A percentile compares a stretch with the other conserved stretches of the same genome.
phyloP scores from a whole-genome alignment of 2,888 invertebrate species.

The Pilophorus perplexus region DNA sequence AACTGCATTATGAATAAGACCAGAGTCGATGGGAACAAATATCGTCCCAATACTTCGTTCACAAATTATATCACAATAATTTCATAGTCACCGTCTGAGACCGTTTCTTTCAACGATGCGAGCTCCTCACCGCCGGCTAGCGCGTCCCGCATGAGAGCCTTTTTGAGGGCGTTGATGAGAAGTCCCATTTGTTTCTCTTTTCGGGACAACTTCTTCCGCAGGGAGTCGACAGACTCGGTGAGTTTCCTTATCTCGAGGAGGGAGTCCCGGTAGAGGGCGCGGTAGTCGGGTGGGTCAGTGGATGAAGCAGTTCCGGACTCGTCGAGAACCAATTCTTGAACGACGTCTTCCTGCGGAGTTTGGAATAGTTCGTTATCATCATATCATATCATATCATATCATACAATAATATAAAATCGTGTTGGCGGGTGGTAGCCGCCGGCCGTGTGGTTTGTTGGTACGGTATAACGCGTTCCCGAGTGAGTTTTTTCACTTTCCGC shows the following conservation, averaged over 20 bases:
- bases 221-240: neutral
- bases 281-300: neutral
- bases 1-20: too few species aligned
- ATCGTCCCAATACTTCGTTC: too few species aligned
- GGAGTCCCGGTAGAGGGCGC: conserved; percentile 3
- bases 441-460: too few species aligned
- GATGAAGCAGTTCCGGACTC: conserved; percentile 1
- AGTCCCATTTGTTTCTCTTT: conserved; percentile 20
- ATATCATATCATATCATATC: too few species aligned
- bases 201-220: neutral
- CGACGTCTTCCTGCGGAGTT: conserved; percentile 16
- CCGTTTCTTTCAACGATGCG: conserved; percentile 15
- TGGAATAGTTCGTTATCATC: too few species aligned
- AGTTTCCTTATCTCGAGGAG: neutral
- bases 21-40: too few species aligned
- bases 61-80: conserved; percentile 28
- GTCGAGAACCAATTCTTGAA: conserved; percentile 10
- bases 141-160: conserved; percentile 3
- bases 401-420: too few species aligned
- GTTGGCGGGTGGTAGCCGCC: too few species aligned
- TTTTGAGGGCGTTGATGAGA: conserved; percentile 19
- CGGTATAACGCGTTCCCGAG: too few species aligned
- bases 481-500: too few species aligned
- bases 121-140: too few species aligned
- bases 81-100: conserved; percentile 30